Evolutionary conservation across 2,888 invertebrate genomes (phyloP).

Genomic region (Prosapia bicincta): DNA sequence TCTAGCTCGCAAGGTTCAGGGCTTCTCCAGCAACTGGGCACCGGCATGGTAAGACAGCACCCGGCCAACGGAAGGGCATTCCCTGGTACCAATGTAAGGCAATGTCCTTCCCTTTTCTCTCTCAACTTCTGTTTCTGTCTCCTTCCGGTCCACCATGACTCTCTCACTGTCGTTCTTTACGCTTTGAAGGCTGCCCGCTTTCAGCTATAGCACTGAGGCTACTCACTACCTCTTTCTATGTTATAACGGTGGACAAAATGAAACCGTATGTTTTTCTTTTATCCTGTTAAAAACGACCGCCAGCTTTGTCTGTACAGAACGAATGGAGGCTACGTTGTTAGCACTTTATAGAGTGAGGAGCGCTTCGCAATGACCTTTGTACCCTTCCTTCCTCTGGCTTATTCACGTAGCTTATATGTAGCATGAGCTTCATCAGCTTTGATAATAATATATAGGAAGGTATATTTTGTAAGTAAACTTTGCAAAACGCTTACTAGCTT

Average conservation of each 20-base stretch:
- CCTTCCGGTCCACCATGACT: background rate
- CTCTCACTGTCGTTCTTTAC: background rate
- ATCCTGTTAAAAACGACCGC: background rate
- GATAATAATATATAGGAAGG: too few species aligned
- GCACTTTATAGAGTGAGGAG: background rate
- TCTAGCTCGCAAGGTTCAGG: constrained; percentile 71
- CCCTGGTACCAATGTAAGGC: constrained; percentile 53
- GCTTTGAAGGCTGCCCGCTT: background rate
- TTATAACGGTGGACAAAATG: background rate
- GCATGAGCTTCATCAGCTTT: too few species aligned
- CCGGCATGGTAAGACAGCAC: constrained; percentile 89
- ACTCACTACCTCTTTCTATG: background rate
- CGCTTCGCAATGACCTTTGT: too few species aligned
- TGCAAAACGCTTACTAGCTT: too few species aligned
- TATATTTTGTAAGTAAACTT: too few species aligned
- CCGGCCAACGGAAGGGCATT: constrained; percentile 52
- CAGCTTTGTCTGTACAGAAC: too few species aligned
- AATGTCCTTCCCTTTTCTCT: constrained; percentile 40
- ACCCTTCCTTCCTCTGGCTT: background rate
- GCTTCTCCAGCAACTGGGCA: constrained; percentile 83
- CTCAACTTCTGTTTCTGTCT: constrained; percentile 6
- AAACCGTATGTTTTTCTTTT: background rate
- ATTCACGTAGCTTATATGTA: background rate
- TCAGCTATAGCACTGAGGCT: background rate
- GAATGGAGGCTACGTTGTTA: too few species aligned